Evolutionary conservation across 2,113 vertebrate genomes (phyloP).

Genomic region (Columba janthina): DNA sequence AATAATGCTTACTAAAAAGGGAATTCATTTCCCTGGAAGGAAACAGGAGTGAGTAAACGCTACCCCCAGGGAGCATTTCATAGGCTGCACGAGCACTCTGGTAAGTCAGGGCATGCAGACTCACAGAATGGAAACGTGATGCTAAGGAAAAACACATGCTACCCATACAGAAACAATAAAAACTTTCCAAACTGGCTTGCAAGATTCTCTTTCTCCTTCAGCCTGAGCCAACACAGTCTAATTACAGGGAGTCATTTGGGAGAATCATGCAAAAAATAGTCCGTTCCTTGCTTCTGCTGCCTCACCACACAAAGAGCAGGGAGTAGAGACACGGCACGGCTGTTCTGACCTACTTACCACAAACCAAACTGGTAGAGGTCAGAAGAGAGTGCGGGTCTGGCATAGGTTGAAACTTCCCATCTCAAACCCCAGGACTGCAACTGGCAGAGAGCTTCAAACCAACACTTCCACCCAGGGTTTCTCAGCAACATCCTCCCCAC

Average conservation of each 20-base stretch:
- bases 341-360: background rate
- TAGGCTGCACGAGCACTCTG: background rate
- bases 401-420: background rate
- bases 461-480: background rate
- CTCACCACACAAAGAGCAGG: background rate
- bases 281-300: background rate
- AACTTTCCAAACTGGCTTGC: background rate
- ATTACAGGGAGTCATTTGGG: background rate
- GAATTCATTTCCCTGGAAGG: background rate
- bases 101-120: background rate
- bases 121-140: background rate
- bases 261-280: background rate
- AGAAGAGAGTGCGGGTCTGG: background rate
- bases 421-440: background rate
- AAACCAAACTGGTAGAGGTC: background rate
- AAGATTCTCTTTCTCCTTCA: background rate
- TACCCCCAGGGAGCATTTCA: background rate
- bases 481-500: background rate
- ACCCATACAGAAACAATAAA: conserved; percentile 9
- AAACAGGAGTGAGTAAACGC: background rate
- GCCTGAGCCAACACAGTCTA: background rate
- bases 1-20: background rate
- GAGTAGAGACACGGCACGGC: fast-evolving
- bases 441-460: background rate
- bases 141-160: background rate